phyloP scores from a whole-genome alignment of 1,140 invertebrate genomes.

The Coelopa frigida region DNA sequence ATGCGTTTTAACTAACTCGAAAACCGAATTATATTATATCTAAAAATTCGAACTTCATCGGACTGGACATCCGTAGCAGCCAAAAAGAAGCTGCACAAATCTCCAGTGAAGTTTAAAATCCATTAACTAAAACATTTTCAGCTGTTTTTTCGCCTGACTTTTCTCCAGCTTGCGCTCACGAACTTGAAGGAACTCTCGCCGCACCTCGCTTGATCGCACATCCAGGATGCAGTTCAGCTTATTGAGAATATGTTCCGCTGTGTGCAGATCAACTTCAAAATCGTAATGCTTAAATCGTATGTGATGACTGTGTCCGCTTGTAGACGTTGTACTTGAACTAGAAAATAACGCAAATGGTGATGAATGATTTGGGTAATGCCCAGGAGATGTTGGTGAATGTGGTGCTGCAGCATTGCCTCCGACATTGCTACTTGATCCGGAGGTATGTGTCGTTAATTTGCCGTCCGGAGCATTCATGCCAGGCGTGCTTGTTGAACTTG shows the following conservation, averaged over 20 bases:
- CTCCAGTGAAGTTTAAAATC: no score
- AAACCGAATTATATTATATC: no score
- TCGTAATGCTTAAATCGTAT: conserved; percentile 71
- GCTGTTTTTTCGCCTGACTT: conserved; percentile 29
- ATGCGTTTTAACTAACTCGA: no score
- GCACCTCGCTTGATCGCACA: conserved; percentile 64
- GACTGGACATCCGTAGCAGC: no score
- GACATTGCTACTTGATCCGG: conserved; percentile 18
- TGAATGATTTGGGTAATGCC: conserved; percentile 18
- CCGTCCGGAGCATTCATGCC: no score
- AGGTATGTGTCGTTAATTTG: conserved; percentile 23
- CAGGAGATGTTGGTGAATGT: conserved; percentile 31
- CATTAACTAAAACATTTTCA: no score
- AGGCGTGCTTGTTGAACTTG: conserved; percentile 14
- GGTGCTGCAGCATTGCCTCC: conserved; percentile 13
- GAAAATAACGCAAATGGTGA: conserved; percentile 22
- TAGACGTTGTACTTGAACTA: conserved; percentile 35
- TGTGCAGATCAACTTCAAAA: conserved; percentile 71
- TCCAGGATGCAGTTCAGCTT: conserved; percentile 85
- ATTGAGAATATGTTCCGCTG: conserved; percentile 72
- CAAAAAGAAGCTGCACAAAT: no score
- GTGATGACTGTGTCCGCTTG: conserved; percentile 15
- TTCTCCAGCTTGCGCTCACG: conserved; percentile 55
- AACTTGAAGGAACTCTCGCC: conserved; percentile 65
- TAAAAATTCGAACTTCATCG: no score